phyloP scores from a whole-genome alignment of 2,113 vertebrate genomes.

The Macquaria ambigua region DNA sequence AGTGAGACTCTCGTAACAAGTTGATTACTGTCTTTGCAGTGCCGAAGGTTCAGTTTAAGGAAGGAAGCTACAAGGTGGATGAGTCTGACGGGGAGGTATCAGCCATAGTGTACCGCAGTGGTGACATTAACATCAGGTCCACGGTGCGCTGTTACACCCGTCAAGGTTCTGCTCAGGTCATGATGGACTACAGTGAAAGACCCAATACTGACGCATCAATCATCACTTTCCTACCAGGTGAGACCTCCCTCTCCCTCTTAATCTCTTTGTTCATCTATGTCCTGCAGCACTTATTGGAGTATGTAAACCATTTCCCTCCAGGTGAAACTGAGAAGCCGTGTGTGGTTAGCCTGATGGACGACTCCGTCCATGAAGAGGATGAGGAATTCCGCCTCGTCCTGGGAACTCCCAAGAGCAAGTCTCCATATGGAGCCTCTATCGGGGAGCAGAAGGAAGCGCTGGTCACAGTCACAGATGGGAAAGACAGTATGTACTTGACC shows the following conservation, averaged over 20 bases:
- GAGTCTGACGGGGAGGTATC: conserved; percentile 84
- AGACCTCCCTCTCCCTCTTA: not conserved
- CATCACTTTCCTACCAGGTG: conserved; percentile 87
- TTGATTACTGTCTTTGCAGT: conserved; percentile 68
- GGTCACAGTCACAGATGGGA: conserved; percentile 87
- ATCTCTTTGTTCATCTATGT: not conserved
- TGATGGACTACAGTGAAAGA: conserved; percentile 87
- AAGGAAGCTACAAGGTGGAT: conserved; percentile 81
- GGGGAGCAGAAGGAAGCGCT: conserved; percentile 87
- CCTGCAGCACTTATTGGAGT: not conserved
- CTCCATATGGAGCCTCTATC: conserved; percentile 83
- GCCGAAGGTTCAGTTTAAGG: conserved; percentile 88
- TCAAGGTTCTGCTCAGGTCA: conserved; percentile 89
- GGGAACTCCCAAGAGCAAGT: conserved; percentile 86
- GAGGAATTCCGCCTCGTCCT: conserved; percentile 88
- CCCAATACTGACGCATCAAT: conserved; percentile 86
- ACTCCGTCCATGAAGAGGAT: conserved; percentile 87
- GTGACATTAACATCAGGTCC: conserved; percentile 83
- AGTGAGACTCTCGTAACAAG: not conserved
- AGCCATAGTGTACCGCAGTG: conserved; percentile 83
- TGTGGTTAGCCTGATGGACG: conserved; percentile 85
- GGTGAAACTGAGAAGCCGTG: conserved; percentile 89
- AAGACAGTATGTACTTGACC: conserved; percentile 85
- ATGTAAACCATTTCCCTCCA: conserved; percentile 40
- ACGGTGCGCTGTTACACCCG: conserved; percentile 86